phyloP scores from a whole-genome alignment of 1,140 invertebrate species.

The Bombus superbus region DNA sequence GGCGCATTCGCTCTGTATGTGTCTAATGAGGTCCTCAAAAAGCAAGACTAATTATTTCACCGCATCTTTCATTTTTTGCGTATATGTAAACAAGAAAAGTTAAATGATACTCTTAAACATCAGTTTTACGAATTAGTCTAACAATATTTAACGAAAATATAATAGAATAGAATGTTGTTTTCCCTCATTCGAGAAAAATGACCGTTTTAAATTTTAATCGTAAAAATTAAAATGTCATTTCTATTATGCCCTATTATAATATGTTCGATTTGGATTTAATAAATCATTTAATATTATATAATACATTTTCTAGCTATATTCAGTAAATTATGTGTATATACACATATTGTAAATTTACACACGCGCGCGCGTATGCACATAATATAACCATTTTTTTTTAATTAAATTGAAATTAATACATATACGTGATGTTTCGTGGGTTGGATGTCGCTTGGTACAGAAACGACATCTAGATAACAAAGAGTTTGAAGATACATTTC shows the following conservation, averaged over 20 bases:
- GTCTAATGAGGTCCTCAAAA: constrained; percentile 74
- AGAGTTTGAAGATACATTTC: neutral
- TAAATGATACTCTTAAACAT: neutral
- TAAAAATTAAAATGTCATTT: neutral
- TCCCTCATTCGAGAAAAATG: neutral
- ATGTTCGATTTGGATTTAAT: neutral
- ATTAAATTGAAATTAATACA: neutral
- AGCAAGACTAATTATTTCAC: constrained; percentile 69
- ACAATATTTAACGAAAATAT: neutral
- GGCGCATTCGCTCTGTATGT: constrained; percentile 56
- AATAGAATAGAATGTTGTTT: neutral
- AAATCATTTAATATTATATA: neutral
- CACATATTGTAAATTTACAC: neutral
- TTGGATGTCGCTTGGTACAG: neutral
- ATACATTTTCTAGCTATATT: neutral
- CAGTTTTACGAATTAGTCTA: neutral
- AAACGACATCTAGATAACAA: constrained; percentile 1
- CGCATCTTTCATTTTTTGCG: constrained; percentile 3
- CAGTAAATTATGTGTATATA: neutral
- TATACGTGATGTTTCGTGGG: neutral
- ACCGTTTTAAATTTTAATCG: neutral
- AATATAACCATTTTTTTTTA: neutral
- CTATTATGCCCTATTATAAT: neutral
- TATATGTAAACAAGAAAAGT: neutral
- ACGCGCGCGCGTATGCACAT: fast-evolving